Evolutionary conservation across 2,797 vertebrate species (phyloP), one percentile per base, ranked within the genome.

Genomic region (Phaenicophaeus curvirostris): DNA sequence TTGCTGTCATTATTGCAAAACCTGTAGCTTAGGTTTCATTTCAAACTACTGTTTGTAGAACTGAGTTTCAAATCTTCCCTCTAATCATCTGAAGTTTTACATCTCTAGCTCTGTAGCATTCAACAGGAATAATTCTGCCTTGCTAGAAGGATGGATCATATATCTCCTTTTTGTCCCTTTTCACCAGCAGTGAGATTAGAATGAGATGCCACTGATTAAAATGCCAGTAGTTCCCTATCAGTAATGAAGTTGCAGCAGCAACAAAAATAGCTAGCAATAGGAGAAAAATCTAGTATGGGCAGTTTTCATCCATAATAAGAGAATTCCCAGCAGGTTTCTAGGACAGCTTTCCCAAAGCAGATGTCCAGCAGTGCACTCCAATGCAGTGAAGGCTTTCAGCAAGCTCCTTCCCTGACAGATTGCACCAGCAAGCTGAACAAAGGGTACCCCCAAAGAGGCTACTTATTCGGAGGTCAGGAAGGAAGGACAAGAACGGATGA

Each of bases 1-100:
- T 90, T 93, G 58, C 66, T 92, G 30, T 95, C 82, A 58, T 94
- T 96, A 81, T 13, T 90, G 50, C 59, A 93, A 59, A 94, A 93
- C 66, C 83, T 87, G 78, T 87, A 93, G 80, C 35, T 95, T 76
- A 39, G n/a, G 42, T 84, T 90, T 66, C 39, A 50, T 76, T 90
- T 96, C 79, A 88, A 83, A 71, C 75, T 62, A 39, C 31, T 89
- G 42, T 79, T 92, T 88, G 67, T 83, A 87, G 76, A 78, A 89
- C 6, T 48, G 46, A 92, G 51, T 80, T 94, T 92, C 59, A 85
- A 74, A 59, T 62, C 61, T 69, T 59, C 73, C 55, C 58, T 94
- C 66, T 85, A 51, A 55, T 94, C 76, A 86, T 75, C 46, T 89
- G 80, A 91, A 87, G 7, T 86, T 53, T 89, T 71, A 44, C 55